Evolutionary conservation across 2,113 vertebrate genomes (phyloP), one percentile per base, ranked within the genome.

Genomic region (Trogon melanurus): DNA sequence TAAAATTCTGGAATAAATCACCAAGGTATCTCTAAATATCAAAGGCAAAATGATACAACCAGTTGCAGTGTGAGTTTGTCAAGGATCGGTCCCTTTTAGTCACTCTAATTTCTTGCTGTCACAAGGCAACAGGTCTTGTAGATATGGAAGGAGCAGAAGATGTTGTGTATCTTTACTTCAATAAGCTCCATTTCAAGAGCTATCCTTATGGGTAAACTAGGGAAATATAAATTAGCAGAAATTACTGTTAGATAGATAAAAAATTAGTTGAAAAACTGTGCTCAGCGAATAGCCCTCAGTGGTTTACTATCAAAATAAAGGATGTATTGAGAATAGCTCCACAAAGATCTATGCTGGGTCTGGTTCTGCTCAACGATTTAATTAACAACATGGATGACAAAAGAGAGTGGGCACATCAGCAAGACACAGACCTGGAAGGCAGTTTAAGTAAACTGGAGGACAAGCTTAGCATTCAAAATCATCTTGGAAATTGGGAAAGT

Each of bases 1-100:
- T 88, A 92, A 73, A 93, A 65, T 93, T 91, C 66, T 83, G 60
- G n/a, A 69, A 76, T 76, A 83, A 93, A 96, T 73, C 29, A 80
- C 38, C 19, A 70, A 76, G n/a, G 83, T 83, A 66, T 78, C 23
- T 73, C 44, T 47, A 73, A 70, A 66, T 69, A 85, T 65, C 50
- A 92, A 90, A 83, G n/a, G 20, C 69, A 83, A 85, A 93, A 88
- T 73, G 16, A 73, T 32, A 47, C n/a, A 56, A 53, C 27, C 51
- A 53, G 27, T 53, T 53, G 51, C 51, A 50, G 61, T 32, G 13
- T 65, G 62, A n/a, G 47, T 82, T 81, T 91, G 25, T 88, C 61
- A 85, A 90, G 57, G 41, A 82, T 79, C 48, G 29, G 41, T 62
- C 85, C 47, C 22, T 62, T 87, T 29, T 23, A 85, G 21, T 64